phyloP scores from a whole-genome alignment of 2,888 invertebrate genomes.

The Cephalotes varians region DNA sequence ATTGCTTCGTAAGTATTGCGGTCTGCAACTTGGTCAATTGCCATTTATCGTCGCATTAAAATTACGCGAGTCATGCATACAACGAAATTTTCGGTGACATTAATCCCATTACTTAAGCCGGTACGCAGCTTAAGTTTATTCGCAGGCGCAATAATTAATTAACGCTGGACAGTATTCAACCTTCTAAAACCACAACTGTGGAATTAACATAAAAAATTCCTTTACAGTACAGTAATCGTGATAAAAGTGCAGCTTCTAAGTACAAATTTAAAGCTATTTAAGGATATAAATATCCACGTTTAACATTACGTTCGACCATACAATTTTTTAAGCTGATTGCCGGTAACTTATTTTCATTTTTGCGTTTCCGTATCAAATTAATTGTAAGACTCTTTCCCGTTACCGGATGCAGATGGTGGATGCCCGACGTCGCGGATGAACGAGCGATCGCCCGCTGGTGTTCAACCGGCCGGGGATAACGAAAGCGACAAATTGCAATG shows the following conservation, averaged over 20 bases:
- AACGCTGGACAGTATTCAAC: neutral
- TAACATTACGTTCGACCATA: neutral
- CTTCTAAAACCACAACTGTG: neutral
- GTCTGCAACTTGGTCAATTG: conserved; percentile 2
- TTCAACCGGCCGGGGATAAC: conserved; percentile 74
- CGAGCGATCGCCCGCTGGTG: conserved; percentile 65
- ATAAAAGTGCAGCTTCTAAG: neutral
- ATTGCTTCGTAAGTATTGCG: conserved; percentile 8
- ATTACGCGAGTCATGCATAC: conserved; percentile 29
- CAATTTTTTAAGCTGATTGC: neutral
- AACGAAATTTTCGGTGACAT: conserved; percentile 51
- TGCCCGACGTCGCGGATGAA: conserved; percentile 63
- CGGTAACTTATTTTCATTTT: neutral
- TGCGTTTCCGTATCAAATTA: neutral
- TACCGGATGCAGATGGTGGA: neutral
- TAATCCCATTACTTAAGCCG: conserved; percentile 59
- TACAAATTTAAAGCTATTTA: neutral
- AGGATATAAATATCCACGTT: neutral
- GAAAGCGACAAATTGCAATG: conserved; percentile 79
- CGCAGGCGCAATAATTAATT: conserved; percentile 12
- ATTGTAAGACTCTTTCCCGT: neutral
- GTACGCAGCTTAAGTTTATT: conserved; percentile 6
- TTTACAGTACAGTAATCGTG: neutral
- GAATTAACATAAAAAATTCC: conserved; percentile 10
- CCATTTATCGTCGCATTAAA: conserved; percentile 63